phyloP scores from a whole-genome alignment of 2,113 vertebrate species.

The Noctilio leporinus region DNA sequence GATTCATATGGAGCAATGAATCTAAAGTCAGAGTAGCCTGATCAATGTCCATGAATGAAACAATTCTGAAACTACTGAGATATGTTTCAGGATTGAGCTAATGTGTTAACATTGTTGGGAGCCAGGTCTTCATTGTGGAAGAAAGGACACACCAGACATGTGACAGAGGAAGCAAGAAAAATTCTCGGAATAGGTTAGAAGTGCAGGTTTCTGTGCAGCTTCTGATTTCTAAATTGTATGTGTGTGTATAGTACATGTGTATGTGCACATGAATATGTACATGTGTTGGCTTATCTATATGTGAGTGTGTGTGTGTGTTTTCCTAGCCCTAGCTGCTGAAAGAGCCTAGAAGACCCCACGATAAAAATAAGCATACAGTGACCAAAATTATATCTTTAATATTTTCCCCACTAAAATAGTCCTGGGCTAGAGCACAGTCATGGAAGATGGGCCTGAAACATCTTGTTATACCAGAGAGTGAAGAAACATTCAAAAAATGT shows the following conservation, averaged over 20 bases:
- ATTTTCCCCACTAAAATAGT: neutral
- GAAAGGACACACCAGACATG: neutral
- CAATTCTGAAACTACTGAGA: neutral
- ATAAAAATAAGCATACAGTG: neutral
- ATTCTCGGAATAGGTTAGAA: neutral
- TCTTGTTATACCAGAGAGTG: neutral
- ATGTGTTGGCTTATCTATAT: too few species aligned
- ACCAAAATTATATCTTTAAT: neutral
- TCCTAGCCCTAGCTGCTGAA: neutral
- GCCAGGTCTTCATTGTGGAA: neutral
- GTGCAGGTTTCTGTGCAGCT: neutral
- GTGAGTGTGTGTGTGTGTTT: neutral
- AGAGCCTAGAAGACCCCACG: neutral
- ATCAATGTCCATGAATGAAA: neutral
- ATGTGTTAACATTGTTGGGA: neutral
- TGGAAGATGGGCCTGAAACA: neutral
- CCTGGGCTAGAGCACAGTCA: neutral
- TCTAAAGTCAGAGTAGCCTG: neutral
- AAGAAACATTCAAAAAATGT: neutral
- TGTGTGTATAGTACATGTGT: neutral
- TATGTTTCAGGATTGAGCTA: neutral
- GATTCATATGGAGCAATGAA: neutral
- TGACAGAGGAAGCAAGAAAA: neutral
- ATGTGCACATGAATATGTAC: neutral
- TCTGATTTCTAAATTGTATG: neutral